Percentiles rank a stretch among this genome's conserved stretches.
These are phyloP conservation scores for Paedocypris micromegethes DNA, from an alignment of 2,797 vertebrate genomes.

Conservation along the genomic window DNA sequence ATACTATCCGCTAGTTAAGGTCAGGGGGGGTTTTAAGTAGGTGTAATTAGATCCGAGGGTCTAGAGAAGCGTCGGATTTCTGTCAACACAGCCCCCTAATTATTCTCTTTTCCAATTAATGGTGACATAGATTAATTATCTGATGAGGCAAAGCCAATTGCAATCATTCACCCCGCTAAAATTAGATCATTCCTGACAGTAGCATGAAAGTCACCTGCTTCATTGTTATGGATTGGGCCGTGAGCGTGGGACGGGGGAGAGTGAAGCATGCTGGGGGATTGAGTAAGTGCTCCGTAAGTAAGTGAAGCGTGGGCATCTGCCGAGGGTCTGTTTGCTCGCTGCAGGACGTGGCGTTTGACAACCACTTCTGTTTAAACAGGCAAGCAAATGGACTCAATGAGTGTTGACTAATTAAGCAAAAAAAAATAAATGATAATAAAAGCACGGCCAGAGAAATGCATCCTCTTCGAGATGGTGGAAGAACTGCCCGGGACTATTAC, in stretches of 20 bases:
- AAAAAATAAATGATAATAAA: conserved; percentile 1
- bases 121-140: conserved; percentile 99
- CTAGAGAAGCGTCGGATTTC: conserved; percentile 98
- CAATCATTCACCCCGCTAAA: conserved; percentile 99
- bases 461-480: too few species aligned
- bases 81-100: conserved; percentile 99
- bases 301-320: conserved; percentile 79
- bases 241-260: conserved; percentile 76
- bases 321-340: conserved; percentile 74
- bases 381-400: conserved; percentile 74
- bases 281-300: conserved; percentile 99
- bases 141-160: conserved; percentile 99
- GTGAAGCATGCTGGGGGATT: conserved; percentile 64
- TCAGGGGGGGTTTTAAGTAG: conserved; percentile 82
- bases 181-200: conserved; percentile 99
- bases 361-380: conserved; percentile 78
- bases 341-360: conserved; percentile 71
- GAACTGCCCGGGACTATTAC: too few species aligned
- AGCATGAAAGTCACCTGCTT: conserved; percentile 99
- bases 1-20: conserved; percentile 78
- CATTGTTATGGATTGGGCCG: conserved; percentile 99
- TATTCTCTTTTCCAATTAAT: conserved; percentile 99
- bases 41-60: conserved; percentile 95
- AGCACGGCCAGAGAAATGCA: conserved; percentile 54
- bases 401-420: conserved; percentile 71